Conservation (phyloP, 2,888 invertebrate genomes). For the Apotomis betuletana region DNA sequence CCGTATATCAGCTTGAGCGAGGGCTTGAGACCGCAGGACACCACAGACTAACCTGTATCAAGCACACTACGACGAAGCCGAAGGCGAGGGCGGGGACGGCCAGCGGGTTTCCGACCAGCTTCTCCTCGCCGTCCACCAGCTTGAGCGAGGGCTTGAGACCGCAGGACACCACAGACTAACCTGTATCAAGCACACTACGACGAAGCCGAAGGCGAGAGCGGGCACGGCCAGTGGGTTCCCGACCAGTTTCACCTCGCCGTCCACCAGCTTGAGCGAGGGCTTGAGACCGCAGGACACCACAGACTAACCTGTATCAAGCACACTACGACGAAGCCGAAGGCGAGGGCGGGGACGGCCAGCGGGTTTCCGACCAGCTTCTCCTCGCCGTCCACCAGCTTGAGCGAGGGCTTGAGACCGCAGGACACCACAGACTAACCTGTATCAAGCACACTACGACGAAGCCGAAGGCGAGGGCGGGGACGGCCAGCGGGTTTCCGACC, state of each 20-base stretch:
- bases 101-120: slow-evolving; percentile 51
- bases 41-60: slow-evolving; percentile 4
- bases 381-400: background rate
- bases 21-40: no score
- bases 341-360: slow-evolving; percentile 67
- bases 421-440: slow-evolving; percentile 1
- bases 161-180: background rate
- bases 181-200: slow-evolving; percentile 54
- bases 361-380: slow-evolving; percentile 45
- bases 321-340: slow-evolving; percentile 69
- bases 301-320: slow-evolving; percentile 41
- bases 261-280: slow-evolving; percentile 40
- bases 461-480: slow-evolving; percentile 72
- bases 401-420: no score
- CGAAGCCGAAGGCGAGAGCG: slow-evolving; percentile 70
- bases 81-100: slow-evolving; percentile 69
- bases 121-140: slow-evolving; percentile 3
- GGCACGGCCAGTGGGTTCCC: slow-evolving; percentile 61
- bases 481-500: slow-evolving; percentile 54
- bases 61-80: slow-evolving; percentile 65
- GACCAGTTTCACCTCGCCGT: slow-evolving; percentile 28
- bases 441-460: slow-evolving; percentile 58
- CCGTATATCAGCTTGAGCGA: background rate
- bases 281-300: no score
- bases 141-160: slow-evolving; percentile 45